A percentile compares a stretch with the other conserved stretches of the same genome.
Evolutionary conservation across 2,888 invertebrate species (phyloP).

Genomic region (Bellardia bayeri): DNA sequence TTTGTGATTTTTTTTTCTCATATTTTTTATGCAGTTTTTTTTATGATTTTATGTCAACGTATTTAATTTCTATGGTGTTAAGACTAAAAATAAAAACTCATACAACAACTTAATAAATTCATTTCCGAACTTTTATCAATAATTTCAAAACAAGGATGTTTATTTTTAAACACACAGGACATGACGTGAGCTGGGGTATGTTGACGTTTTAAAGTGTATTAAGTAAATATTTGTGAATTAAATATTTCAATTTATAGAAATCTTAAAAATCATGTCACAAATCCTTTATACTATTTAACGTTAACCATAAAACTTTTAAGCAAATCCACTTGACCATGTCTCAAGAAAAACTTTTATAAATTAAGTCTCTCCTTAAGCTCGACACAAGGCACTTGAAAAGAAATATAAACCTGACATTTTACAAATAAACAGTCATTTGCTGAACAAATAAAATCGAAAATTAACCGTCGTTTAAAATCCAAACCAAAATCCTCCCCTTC

Average conservation of each 20-base stretch:
- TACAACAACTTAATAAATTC: conserved; percentile 9
- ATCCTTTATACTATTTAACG: not conserved
- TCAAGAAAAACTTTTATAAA: not conserved
- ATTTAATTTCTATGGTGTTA: conserved; percentile 25
- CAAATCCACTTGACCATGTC: not conserved
- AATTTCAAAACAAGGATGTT: not conserved
- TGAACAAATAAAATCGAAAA: conserved; percentile 53
- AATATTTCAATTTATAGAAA: not conserved
- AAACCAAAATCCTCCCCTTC: not conserved
- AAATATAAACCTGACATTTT: conserved; percentile 34
- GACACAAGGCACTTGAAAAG: not conserved
- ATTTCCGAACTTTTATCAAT: conserved; percentile 23
- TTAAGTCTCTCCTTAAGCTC: not conserved
- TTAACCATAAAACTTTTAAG: not conserved
- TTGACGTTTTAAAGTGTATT: not conserved
- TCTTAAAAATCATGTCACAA: not conserved
- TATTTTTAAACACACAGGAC: not conserved
- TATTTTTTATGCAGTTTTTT: not conserved
- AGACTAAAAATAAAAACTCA: conserved; percentile 12
- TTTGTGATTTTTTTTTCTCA: conserved; percentile 38
- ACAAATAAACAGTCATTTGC: conserved; percentile 34
- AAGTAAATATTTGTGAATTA: not conserved
- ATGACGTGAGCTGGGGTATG: not conserved
- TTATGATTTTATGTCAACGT: conserved; percentile 9
- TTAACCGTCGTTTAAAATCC: conserved; percentile 16